A percentile compares a stretch with the other conserved stretches of the same genome.
phyloP scores from a whole-genome alignment of 1,140 invertebrate species.

The Hyposmocoma kahamanoa region DNA sequence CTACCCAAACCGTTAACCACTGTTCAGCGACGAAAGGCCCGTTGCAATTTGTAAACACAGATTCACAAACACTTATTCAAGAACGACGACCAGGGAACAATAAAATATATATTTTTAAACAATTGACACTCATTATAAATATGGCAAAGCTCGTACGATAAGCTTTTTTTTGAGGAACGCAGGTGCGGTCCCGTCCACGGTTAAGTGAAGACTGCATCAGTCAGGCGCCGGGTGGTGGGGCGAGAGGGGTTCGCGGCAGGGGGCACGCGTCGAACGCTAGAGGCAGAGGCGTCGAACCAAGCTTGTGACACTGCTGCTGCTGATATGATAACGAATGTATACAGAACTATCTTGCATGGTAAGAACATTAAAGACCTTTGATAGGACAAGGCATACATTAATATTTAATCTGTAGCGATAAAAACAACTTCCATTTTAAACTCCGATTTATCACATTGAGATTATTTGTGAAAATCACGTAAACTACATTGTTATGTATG shows the following conservation, averaged over 20 bases:
- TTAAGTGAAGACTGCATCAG: slow-evolving; percentile 55
- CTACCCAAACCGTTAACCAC: slow-evolving; percentile 40
- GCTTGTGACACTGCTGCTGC: slow-evolving; percentile 40
- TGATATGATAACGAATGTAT: slow-evolving; percentile 68
- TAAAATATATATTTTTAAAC: slow-evolving; percentile 21
- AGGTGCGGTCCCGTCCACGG: slow-evolving; percentile 25
- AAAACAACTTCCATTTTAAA: no score
- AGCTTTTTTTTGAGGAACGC: slow-evolving; percentile 32
- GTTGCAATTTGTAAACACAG: slow-evolving; percentile 14
- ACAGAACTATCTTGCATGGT: slow-evolving; percentile 38
- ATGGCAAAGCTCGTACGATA: slow-evolving; percentile 57
- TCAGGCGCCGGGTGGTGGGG: slow-evolving; percentile 25
- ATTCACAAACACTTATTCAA: slow-evolving; percentile 32
- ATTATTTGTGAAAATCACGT: no score
- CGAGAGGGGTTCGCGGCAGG: slow-evolving; percentile 40
- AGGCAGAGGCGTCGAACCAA: slow-evolving; percentile 52
- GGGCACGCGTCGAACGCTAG: slow-evolving; percentile 47
- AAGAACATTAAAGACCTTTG: slow-evolving; percentile 11
- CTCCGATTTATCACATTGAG: no score
- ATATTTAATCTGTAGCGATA: no score
- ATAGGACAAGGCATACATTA: no score
- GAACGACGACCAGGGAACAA: slow-evolving; percentile 12
- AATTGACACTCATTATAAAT: slow-evolving; percentile 46
- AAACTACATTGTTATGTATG: no score
- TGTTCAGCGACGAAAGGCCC: slow-evolving; percentile 17